Base-by-base conservation (phyloP, 2,797 vertebrate species). In the Stomatorhinus walkeri region DNA sequence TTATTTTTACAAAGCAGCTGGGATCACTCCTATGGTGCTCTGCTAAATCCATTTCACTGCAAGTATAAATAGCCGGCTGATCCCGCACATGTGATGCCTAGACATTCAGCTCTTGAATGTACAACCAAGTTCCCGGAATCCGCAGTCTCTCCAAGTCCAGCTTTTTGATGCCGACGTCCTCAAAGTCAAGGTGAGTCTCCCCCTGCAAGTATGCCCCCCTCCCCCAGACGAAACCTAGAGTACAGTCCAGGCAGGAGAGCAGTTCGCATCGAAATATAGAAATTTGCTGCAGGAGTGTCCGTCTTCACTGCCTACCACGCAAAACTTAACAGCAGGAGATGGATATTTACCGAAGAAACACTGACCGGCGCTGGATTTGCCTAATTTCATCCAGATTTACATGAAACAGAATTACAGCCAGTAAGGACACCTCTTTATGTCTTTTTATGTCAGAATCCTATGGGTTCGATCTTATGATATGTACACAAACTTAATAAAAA, bases 401-500 rank as follows among this genome's bases (percentile, higher is more conserved):
- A 89, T 81, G 54, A 79, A 83, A 83, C 79, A 83, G 88, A 28
- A 52, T 59, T 51, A 52, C 2, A 61, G 79, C 64, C 5, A 76
- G 51, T 56, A 16, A 46, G 40, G 7, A 61, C 24, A 88, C 49
- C 76, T 86, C 43, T 59, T 59, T 59, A 59, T 22, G 56, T 56
- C 16, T 16, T 22, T 68, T 56, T 48, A 7, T 81, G 49, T 61
- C 61, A 12, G 12, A 36, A 14, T 46, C 19, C 61, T 90, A 76
- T 0, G 49, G 87, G 87, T 88, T 36, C 72, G 59, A 72, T 24
- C 72, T 12, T 88, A 52, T 51, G 68, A 86, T 90, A 91, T 89
- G n/a, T 91, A 88, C 46, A 91, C 88, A 91, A 87, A 56, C 28
- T 90, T 49, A 8, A 89, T 91, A 91, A 91, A 92, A 91, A 90